Percentiles rank a stretch among this genome's conserved stretches.
These are phyloP conservation scores for Neocrepidodera transversa DNA, from an alignment of 2,888 invertebrate genomes.

Conservation along the genomic window DNA sequence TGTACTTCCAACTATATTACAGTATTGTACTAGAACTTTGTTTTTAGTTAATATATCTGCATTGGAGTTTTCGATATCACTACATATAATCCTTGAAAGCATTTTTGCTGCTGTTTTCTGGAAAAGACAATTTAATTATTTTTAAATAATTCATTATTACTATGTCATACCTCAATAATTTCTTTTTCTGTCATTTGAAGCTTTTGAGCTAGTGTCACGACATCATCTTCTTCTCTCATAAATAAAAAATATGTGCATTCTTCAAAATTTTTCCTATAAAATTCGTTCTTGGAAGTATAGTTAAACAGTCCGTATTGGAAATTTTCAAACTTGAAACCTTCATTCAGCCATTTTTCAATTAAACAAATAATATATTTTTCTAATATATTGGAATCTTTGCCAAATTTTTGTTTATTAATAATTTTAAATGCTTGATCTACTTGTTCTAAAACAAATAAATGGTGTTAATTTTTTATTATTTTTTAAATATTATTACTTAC, in stretches of 20 bases:
- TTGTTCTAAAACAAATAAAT: constrained; percentile 36
- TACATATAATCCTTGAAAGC: constrained; percentile 44
- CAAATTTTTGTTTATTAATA: constrained; percentile 45
- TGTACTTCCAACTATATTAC: constrained; percentile 48
- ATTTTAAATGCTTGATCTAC: constrained; percentile 47
- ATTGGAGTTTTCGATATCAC: constrained; percentile 46
- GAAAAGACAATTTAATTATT: constrained; percentile 35
- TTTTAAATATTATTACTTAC: constrained; percentile 26
- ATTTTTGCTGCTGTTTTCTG: constrained; percentile 45
- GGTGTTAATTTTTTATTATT: not conserved
- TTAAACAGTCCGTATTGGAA: constrained; percentile 58
- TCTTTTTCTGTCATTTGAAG: constrained; percentile 35
- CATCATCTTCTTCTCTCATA: constrained; percentile 49
- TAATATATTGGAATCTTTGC: constrained; percentile 57
- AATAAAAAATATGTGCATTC: constrained; percentile 59
- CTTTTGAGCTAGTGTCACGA: constrained; percentile 37
- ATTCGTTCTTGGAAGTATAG: constrained; percentile 54
- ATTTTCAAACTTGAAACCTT: constrained; percentile 47
- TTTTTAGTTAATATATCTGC: constrained; percentile 47
- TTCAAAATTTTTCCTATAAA: constrained; percentile 58
- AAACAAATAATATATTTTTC: constrained; percentile 62
- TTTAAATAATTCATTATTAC: no score
- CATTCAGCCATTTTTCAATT: constrained; percentile 57
- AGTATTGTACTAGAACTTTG: constrained; percentile 48
- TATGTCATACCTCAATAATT: constrained; percentile 40